Evolutionary conservation across 37 sponge, comb jelly and placozoan species (phyloP).

Genomic region (Chondrosia reniformis): DNA sequence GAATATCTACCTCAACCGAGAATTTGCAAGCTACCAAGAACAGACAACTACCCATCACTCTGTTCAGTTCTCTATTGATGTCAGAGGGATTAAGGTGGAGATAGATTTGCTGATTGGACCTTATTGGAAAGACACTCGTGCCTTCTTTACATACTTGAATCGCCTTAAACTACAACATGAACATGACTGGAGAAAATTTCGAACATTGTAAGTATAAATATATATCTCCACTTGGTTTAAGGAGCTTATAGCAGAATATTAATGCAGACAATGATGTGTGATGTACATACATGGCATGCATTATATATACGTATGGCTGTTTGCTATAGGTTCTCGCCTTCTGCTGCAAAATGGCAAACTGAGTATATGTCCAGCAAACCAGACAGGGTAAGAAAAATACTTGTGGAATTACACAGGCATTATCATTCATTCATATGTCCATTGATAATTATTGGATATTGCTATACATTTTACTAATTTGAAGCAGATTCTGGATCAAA

Average conservation of each 20-base stretch:
- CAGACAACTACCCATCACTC: neutral
- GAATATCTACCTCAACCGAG: neutral
- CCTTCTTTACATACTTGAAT: neutral
- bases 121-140: neutral
- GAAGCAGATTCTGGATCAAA: too few species aligned
- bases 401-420: too few species aligned
- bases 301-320: too few species aligned
- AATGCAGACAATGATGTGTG: too few species aligned
- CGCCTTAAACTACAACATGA: neutral
- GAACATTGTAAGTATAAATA: neutral
- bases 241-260: too few species aligned
- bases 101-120: neutral
- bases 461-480: too few species aligned
- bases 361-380: constrained; percentile 40
- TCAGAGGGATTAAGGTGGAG: neutral
- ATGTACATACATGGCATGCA: neutral
- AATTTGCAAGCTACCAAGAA: neutral
- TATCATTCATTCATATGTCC: too few species aligned
- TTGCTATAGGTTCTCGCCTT: constrained; percentile 39
- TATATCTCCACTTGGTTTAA: too few species aligned
- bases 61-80: neutral
- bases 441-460: too few species aligned
- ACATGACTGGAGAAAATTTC: neutral
- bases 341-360: constrained; percentile 51
- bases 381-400: constrained; percentile 19